Evolutionary conservation across 2,888 invertebrate species (phyloP).

Genomic region (Liodrosophila aerea): DNA sequence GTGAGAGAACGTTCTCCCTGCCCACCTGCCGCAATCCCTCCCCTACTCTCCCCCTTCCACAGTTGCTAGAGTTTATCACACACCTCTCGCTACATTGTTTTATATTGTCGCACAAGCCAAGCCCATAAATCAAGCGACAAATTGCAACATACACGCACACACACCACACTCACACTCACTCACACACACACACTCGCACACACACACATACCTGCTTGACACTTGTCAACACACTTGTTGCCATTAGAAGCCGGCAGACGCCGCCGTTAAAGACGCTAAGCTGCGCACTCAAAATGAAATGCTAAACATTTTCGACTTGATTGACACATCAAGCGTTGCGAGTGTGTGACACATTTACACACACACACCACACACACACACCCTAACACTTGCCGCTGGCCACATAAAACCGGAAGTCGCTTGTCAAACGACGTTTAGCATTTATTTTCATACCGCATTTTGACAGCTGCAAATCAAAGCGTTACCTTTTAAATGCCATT

Average conservation of each 20-base stretch:
- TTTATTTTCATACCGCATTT: constrained; percentile 16
- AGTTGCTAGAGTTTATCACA: too few relatives aligned
- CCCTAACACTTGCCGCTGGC: constrained; percentile 40
- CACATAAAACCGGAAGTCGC: constrained; percentile 51
- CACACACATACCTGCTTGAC: constrained; percentile 2
- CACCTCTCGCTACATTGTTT: constrained; percentile 45
- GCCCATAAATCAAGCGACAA: constrained; percentile 57
- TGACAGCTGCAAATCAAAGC: constrained; percentile 68
- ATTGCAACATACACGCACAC: constrained; percentile 23
- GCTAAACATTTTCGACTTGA: constrained; percentile 28
- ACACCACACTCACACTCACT: constrained; percentile 18
- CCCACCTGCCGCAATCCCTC: too few relatives aligned
- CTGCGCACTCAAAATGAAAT: not conserved
- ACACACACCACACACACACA: not conserved
- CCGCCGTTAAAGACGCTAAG: constrained; percentile 33
- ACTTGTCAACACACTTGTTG: constrained; percentile 60
- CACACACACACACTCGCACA: not conserved
- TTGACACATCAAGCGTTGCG: constrained; percentile 54
- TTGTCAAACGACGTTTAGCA: constrained; percentile 46
- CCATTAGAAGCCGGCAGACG: constrained; percentile 40
- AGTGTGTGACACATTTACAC: constrained; percentile 23
- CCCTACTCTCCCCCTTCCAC: too few relatives aligned
- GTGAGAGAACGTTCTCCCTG: too few relatives aligned
- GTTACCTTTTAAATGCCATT: constrained; percentile 24
- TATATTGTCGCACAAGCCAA: constrained; percentile 17